Percentiles rank a stretch among this genome's conserved stretches.
Evolutionary conservation across 2,888 invertebrate species (phyloP).

Genomic region (Phrixothrix hirtus): DNA sequence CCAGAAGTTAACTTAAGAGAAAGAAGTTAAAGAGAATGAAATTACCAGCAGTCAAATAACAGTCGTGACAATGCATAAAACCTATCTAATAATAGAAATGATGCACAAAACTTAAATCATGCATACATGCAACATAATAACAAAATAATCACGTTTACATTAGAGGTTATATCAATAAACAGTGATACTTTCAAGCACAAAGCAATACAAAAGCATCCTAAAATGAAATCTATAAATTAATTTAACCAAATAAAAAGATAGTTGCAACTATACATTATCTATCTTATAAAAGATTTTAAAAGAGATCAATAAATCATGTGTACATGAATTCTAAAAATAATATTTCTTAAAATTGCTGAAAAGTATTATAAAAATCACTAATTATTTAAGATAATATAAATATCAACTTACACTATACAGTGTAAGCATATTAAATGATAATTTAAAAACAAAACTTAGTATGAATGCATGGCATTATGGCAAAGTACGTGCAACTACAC

Average conservation of each 20-base stretch:
- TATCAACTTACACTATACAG: slow-evolving; percentile 12
- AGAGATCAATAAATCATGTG: slow-evolving; percentile 29
- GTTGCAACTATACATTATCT: slow-evolving; percentile 5
- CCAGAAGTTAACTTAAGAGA: too few species aligned
- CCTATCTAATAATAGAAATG: slow-evolving; percentile 6
- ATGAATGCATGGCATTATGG: slow-evolving; percentile 16
- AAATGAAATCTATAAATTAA: slow-evolving; percentile 62
- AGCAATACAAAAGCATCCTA: slow-evolving; percentile 25
- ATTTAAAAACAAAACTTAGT: slow-evolving; percentile 20
- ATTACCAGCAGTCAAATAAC: too few species aligned
- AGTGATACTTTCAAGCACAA: slow-evolving; percentile 9
- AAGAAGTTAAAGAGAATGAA: too few species aligned
- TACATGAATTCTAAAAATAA: slow-evolving; percentile 21
- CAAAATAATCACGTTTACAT: not conserved
- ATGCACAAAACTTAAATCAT: slow-evolving; percentile 5
- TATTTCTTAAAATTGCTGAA: slow-evolving; percentile 9
- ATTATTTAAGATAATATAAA: slow-evolving; percentile 9
- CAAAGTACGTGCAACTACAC: slow-evolving; percentile 57
- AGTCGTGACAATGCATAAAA: too few species aligned
- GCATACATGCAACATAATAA: slow-evolving; percentile 9
- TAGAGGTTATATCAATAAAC: not conserved
- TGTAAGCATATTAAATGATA: slow-evolving; percentile 6
- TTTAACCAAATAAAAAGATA: slow-evolving; percentile 56
- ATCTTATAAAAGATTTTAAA: slow-evolving; percentile 14
- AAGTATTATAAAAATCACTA: too few species aligned